These are phyloP conservation scores for Balearica regulorum DNA, from an alignment of 2,797 vertebrate genomes.

Conservation along the genomic window DNA sequence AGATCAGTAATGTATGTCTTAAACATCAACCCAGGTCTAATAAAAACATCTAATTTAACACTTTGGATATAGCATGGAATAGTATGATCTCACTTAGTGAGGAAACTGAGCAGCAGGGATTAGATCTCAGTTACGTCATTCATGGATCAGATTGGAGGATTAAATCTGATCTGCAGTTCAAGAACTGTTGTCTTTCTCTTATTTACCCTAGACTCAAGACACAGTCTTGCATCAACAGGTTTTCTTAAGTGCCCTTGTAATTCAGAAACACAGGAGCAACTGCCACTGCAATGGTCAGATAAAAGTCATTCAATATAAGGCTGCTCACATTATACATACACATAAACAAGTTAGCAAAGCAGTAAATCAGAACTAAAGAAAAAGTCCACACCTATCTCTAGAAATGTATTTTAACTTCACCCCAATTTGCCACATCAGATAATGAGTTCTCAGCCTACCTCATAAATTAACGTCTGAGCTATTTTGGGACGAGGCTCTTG, in stretches of 20 bases:
- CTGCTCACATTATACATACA: neutral
- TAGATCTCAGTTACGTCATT: neutral
- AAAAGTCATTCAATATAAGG: neutral
- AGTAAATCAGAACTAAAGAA: neutral
- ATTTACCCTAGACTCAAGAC: neutral
- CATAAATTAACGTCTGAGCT: neutral
- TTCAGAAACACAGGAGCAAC: neutral
- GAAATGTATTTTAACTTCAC: neutral
- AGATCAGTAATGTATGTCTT: neutral
- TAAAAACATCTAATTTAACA: neutral
- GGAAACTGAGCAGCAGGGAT: neutral
- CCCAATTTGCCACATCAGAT: neutral
- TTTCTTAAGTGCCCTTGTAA: neutral
- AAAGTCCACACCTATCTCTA: neutral
- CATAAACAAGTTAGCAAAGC: neutral
- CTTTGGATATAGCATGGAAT: neutral
- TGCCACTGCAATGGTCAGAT: neutral
- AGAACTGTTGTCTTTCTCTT: neutral
- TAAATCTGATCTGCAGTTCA: neutral
- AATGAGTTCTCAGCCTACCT: neutral
- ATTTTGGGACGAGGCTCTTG: neutral
- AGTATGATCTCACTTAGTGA: neutral
- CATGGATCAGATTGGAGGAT: neutral
- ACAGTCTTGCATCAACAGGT: neutral
- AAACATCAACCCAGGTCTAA: neutral